Base-by-base conservation (phyloP, 2,113 vertebrate genomes). In the Petromus typicus region DNA sequence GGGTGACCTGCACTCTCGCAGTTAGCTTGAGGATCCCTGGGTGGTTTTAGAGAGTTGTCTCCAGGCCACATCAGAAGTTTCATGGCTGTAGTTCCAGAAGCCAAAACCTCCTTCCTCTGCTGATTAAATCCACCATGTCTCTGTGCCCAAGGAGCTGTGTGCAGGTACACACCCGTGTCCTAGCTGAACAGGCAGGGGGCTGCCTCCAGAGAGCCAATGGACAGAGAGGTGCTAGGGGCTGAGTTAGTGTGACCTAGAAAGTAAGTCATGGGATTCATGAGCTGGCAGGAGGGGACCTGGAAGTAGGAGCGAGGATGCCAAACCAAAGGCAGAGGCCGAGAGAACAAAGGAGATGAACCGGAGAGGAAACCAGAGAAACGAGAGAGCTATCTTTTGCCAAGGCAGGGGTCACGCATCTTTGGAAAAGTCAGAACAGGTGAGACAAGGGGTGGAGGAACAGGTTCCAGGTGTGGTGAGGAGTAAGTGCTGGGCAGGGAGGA, bases 241-340 rank as follows among this genome's bases (percentile, higher is more conserved):
- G n/a, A 37, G 67, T 78, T n/a, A 67, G 51, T 85, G 76, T 85
- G 75, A 95, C 64, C 90, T 56, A 34, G 79, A 93, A 75, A 94
- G 64, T 43, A 80, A 83, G 32, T 64, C 76, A 59, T 8, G 67
- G 80, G 61, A 40, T 23, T 92, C 48, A 3, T 1, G 6, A 64
- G 25, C 37, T 80, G 30, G n/a, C 18, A 27, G 57, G 30, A 69
- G 20, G 78, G 56, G 48, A 67, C 51, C 64, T 48, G 56, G 86
- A 94, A 86, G 43, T 56, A 69, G 69, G 20, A 40, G 43, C 22
- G 11, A 93, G 23, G 59, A 27, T 67, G 56, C 17, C 56, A 32
- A 69, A 57, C 13, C 32, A 30, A 94, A 88, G 23, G 93, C 59
- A 85, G 56, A 93, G 89, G 59, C 57, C 27, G 27, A 69, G 86